Percentiles rank a stretch among this genome's conserved stretches.
These are phyloP conservation scores for Catharus bicknelli DNA, from an alignment of 2,113 vertebrate genomes.

Conservation along the genomic window DNA sequence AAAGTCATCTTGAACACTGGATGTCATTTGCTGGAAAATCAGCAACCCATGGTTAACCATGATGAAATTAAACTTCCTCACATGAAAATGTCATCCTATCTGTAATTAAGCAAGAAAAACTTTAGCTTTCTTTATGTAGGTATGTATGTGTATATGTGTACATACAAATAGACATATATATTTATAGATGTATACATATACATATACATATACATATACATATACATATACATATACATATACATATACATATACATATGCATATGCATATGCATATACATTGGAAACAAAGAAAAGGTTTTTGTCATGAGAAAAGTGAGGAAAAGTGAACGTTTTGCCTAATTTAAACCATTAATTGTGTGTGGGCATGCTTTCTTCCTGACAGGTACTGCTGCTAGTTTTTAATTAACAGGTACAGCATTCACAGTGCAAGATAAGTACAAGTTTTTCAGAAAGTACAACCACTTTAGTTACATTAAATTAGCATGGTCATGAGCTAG, in stretches of 20 bases:
- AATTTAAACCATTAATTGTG: background rate
- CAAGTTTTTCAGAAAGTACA: background rate
- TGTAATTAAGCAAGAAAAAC: background rate
- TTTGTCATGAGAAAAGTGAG: background rate
- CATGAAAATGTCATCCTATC: background rate
- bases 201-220: no score
- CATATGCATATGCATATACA: no score
- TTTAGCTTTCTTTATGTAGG: background rate
- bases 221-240: background rate
- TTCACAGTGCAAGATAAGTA: background rate
- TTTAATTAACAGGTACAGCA: background rate
- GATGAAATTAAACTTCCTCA: background rate
- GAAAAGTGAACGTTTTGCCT: background rate
- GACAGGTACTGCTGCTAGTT: background rate
- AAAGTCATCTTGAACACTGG: background rate
- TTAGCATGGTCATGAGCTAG: background rate
- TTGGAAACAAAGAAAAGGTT: background rate
- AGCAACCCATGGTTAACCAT: background rate
- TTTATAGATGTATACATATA: background rate
- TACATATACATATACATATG: no score
- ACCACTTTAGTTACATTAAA: background rate
- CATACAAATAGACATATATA: no score
- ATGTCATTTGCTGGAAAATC: background rate
- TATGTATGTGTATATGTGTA: background rate
- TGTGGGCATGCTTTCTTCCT: background rate